Evolutionary conservation across 2,113 vertebrate species (phyloP).

Genomic region (Hipposideros armiger): DNA sequence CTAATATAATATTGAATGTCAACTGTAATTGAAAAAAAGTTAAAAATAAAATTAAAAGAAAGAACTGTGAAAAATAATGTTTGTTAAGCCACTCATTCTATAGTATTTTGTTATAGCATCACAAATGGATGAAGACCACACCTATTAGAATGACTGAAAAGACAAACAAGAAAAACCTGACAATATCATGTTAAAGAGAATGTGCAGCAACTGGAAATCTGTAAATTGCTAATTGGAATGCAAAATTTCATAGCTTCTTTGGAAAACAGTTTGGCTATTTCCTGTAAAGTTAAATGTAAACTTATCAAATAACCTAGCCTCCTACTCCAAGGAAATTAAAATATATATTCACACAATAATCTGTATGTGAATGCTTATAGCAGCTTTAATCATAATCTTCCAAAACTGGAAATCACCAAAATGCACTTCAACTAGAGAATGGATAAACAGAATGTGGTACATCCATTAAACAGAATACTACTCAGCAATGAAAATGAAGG

Average conservation of each 20-base stretch:
- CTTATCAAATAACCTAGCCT: not conserved
- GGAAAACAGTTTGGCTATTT: slow-evolving; percentile 2
- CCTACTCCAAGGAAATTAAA: not conserved
- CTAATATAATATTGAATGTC: too few relatives aligned
- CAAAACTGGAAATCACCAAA: not conserved
- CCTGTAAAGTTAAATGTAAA: not conserved
- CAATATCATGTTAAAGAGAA: not conserved
- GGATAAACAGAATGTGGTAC: not conserved
- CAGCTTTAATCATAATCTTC: not conserved
- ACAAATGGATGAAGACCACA: not conserved
- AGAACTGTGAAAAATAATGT: not conserved
- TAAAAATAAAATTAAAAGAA: too few relatives aligned
- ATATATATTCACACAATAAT: not conserved
- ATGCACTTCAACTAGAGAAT: not conserved
- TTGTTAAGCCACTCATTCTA: not conserved
- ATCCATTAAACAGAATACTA: not conserved
- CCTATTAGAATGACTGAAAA: not conserved
- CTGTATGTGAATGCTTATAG: not conserved
- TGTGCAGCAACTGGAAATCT: not conserved
- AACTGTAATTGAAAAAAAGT: too few relatives aligned
- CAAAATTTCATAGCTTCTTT: not conserved
- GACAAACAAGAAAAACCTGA: not conserved
- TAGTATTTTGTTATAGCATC: not conserved
- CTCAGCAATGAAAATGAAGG: not conserved
- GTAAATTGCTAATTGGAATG: not conserved